A percentile compares a stretch with the other conserved stretches of the same genome.
phyloP scores from a whole-genome alignment of 2,888 invertebrate species.

The Tipula confusa region DNA sequence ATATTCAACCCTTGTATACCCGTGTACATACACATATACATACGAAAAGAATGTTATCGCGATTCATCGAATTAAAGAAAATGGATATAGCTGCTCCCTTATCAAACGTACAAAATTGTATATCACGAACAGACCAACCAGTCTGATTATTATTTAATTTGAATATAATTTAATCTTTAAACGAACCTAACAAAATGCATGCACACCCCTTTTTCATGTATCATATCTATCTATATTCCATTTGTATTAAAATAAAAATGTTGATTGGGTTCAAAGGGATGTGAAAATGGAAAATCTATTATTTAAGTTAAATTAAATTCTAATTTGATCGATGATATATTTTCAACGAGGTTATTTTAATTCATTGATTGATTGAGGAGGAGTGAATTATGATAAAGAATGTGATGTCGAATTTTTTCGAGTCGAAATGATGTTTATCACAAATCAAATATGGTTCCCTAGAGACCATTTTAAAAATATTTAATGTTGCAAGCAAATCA shows the following conservation, averaged over 20 bases:
- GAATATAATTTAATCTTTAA: constrained; percentile 20
- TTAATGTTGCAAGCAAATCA: too few species aligned
- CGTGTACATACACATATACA: background rate
- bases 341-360: background rate
- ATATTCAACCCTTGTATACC: background rate
- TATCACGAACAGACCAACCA: constrained; percentile 12
- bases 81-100: background rate
- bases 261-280: background rate
- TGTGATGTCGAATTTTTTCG: background rate
- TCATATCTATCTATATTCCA: constrained; percentile 5
- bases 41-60: background rate
- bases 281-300: constrained; percentile 20
- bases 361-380: background rate
- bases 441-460: background rate
- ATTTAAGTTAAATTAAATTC: constrained; percentile 25
- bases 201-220: background rate
- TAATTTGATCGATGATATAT: constrained; percentile 25
- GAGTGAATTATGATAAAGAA: too few species aligned
- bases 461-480: background rate
- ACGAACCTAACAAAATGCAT: background rate
- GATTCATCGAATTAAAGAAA: background rate
- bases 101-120: background rate
- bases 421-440: background rate
- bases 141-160: constrained; percentile 3
- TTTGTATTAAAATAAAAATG: background rate